These are phyloP conservation scores for Boleophthalmus pectinirostris DNA, from an alignment of 2,113 vertebrate genomes.

Conservation along the genomic window DNA sequence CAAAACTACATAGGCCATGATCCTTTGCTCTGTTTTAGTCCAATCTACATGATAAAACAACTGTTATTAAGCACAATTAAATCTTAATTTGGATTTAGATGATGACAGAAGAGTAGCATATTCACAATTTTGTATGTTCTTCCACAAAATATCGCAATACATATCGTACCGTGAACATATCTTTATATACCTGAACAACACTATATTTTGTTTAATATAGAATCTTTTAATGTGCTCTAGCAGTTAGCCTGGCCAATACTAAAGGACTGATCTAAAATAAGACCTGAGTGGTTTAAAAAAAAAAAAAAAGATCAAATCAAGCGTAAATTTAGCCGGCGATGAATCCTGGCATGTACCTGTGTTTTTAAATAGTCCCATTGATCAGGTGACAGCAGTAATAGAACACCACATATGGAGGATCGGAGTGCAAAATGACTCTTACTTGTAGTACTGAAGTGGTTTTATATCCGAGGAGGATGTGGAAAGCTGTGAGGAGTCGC, in stretches of 20 bases:
- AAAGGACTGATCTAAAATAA: slow-evolving; percentile 34
- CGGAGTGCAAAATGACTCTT: background rate
- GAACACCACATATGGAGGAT: slow-evolving; percentile 5
- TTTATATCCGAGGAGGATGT: slow-evolving; percentile 3
- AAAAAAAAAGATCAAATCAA: background rate
- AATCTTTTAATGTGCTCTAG: background rate
- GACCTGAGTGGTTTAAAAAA: slow-evolving; percentile 29
- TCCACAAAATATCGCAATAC: no score
- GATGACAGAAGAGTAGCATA: no score
- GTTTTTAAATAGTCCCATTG: slow-evolving; percentile 15
- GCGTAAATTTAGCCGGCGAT: slow-evolving; percentile 8
- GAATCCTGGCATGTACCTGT: background rate
- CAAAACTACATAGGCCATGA: no score
- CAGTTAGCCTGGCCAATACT: slow-evolving; percentile 23
- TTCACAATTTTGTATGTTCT: no score
- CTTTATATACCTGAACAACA: no score
- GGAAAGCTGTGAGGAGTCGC: background rate
- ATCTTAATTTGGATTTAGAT: no score
- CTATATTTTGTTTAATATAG: no score
- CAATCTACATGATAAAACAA: no score
- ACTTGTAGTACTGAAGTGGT: background rate
- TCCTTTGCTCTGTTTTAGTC: no score
- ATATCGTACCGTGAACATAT: no score
- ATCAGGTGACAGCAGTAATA: slow-evolving; percentile 26
- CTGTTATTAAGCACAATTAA: no score